Evolutionary conservation across 2,888 invertebrate genomes (phyloP), one percentile per base, ranked within the genome.

Genomic region (Polylopha cassiicola): DNA sequence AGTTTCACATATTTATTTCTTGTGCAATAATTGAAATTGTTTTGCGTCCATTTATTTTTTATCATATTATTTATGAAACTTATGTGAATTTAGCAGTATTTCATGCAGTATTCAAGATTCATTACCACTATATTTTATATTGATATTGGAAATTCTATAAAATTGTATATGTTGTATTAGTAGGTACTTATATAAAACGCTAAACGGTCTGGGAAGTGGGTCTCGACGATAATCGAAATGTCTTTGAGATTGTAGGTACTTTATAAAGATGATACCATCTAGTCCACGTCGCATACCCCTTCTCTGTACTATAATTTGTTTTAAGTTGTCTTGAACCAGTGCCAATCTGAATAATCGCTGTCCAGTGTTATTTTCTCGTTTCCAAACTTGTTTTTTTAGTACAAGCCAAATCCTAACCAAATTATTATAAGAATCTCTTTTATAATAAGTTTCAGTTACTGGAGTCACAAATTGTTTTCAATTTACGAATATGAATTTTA

Each of bases 1-100:
- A 51, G 48, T 51, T 36, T 50, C 46, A 46, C 53, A 51, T 52
- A 53, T 53, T 59, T 61, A 64, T 61, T 58, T 60, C 53, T 65
- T 70, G 84, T 85, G 84, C 84, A 84, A 84, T 84, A 85, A 65
- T 56, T 69, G 73, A 70, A 82, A 82, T 76, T 73, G 61, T 69
- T 79, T 84, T 84, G 78, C 84, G 84, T 84, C 84, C 84, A 81
- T 76, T 67, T 67, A 71, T 59, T 56, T 56, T 46, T 46, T 39
- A 29, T 47, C 50, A 48, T 46, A 50, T 58, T 63, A 61, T 64
- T 62, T 63, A 63, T 59, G 31, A 47, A 28, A 45, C 51, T 50
- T 50, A 55, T 67, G 67, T 73, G 73, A 73, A 73, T 75, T 58
- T 62, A 74, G 55, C 81, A 82, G 82, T 82, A 82, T 84, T 80